Conservation (phyloP, 2,888 invertebrate genomes). For the Chloroclysta siterata region DNA sequence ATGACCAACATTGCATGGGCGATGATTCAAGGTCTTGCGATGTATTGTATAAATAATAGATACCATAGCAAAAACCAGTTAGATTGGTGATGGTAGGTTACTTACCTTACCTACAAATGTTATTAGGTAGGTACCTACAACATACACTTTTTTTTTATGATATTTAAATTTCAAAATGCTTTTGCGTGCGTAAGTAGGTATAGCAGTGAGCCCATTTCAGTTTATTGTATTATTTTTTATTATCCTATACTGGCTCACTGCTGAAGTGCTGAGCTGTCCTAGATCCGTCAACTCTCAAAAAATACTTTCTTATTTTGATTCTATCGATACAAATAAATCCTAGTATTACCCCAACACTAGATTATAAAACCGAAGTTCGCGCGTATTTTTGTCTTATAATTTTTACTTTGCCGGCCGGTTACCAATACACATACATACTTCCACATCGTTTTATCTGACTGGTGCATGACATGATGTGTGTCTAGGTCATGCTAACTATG, state of each 20-base stretch:
- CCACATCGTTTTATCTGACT: background rate
- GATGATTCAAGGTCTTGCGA: constrained; percentile 31
- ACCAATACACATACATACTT: constrained; percentile 4
- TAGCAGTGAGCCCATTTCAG: no score
- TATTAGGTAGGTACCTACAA: no score
- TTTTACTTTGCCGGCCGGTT: constrained; percentile 5
- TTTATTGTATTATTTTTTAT: no score
- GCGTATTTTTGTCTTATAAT: constrained; percentile 7
- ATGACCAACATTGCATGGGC: constrained; percentile 34
- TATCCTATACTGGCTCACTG: no score
- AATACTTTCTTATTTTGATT: background rate
- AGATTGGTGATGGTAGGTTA: constrained; percentile 1
- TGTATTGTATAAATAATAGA: constrained; percentile 33
- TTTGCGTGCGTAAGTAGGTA: no score
- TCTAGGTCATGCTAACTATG: constrained; percentile 42
- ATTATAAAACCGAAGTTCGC: constrained; percentile 7
- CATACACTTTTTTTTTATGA: no score
- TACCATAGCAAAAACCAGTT: constrained; percentile 26
- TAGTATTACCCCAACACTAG: constrained; percentile 3
- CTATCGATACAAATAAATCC: constrained; percentile 1
- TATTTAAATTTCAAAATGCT: no score
- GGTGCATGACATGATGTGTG: constrained; percentile 9
- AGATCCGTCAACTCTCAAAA: no score
- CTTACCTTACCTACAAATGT: background rate
- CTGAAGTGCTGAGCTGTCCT: no score